phyloP scores from a whole-genome alignment of 2,888 invertebrate species.

The Papilio gigon region DNA sequence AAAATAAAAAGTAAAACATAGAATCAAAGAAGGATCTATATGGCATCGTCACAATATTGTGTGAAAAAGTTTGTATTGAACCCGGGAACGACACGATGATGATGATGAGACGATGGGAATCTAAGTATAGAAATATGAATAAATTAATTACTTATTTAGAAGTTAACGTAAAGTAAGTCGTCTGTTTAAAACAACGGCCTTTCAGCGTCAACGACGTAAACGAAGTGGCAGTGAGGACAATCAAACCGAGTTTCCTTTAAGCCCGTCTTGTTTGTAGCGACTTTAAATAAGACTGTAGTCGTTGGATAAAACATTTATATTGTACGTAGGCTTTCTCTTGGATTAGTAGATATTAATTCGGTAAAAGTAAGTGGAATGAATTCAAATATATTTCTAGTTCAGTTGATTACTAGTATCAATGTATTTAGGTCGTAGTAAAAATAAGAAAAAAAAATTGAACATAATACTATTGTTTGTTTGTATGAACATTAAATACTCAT shows the following conservation, averaged over 20 bases:
- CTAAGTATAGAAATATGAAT: background rate
- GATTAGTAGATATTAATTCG: background rate
- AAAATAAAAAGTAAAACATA: no score
- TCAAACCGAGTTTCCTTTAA: constrained; percentile 15
- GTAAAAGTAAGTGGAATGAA: background rate
- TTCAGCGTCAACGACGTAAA: constrained; percentile 22
- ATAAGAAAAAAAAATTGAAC: no score
- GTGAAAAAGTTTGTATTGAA: no score
- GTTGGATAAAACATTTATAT: background rate
- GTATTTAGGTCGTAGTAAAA: no score
- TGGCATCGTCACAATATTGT: no score
- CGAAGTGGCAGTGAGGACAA: constrained; percentile 20
- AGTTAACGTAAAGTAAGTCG: background rate
- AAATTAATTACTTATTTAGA: background rate
- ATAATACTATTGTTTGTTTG: no score
- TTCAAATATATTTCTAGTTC: background rate
- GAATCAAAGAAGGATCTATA: no score
- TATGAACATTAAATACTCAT: background rate
- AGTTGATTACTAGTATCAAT: no score
- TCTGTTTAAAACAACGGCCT: constrained; percentile 4
- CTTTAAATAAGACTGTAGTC: background rate
- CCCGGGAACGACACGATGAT: no score
- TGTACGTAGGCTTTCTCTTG: background rate
- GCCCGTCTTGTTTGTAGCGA: constrained; percentile 8
- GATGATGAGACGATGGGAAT: no score